Percentiles rank a stretch among this genome's conserved stretches.
These are phyloP conservation scores for Sciurus carolinensis DNA, from an alignment of 2,797 vertebrate genomes.

Conservation along the genomic window DNA sequence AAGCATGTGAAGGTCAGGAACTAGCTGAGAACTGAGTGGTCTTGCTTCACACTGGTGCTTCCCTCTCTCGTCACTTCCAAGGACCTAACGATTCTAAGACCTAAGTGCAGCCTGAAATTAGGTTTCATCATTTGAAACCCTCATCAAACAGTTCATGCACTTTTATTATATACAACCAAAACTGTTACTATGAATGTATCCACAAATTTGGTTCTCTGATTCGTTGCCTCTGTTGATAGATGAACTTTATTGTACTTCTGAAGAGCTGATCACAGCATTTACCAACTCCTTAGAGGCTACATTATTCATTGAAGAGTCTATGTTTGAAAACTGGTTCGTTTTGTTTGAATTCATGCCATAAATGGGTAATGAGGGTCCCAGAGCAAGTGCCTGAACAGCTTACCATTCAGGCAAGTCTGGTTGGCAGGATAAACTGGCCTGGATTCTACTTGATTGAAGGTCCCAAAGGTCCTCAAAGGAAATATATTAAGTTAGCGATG, in stretches of 20 bases:
- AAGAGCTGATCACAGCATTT: neutral
- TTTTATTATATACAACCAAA: neutral
- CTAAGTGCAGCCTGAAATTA: neutral
- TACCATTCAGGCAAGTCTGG: neutral
- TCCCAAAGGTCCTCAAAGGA: neutral
- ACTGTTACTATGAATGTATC: neutral
- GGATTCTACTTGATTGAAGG: slow-evolving; percentile 37
- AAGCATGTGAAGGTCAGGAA: neutral
- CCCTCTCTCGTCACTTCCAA: neutral
- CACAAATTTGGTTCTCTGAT: slow-evolving; percentile 25
- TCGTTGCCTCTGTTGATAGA: neutral
- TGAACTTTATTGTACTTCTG: neutral
- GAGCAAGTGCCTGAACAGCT: neutral
- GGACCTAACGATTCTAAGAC: neutral
- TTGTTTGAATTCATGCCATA: slow-evolving; percentile 19
- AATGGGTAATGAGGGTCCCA: neutral
- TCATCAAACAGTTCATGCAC: neutral
- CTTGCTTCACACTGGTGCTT: neutral
- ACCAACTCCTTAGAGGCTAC: neutral
- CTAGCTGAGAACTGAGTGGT: neutral
- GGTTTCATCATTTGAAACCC: slow-evolving; percentile 29
- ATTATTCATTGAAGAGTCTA: neutral
- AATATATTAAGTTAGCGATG: neutral
- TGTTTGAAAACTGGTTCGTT: neutral
- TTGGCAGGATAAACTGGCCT: neutral